These are phyloP conservation scores for Tinea trinotella DNA, from an alignment of 2,888 invertebrate species.

Conservation along the genomic window DNA sequence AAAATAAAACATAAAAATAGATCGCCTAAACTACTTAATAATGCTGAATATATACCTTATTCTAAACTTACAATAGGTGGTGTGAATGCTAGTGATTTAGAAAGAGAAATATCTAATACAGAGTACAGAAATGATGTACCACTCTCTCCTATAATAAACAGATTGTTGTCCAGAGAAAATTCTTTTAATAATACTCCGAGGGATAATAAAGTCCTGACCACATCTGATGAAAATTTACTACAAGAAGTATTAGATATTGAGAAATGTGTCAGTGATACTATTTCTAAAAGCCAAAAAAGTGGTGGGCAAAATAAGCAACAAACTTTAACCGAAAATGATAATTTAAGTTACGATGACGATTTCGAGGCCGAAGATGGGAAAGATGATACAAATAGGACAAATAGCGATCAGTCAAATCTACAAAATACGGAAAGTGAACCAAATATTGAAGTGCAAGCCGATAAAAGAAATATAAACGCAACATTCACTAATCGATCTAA, in stretches of 20 bases:
- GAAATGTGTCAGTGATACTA: slow-evolving; percentile 43
- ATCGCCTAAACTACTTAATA: slow-evolving; percentile 31
- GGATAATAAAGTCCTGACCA: slow-evolving; percentile 41
- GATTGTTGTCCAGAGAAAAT: slow-evolving; percentile 53
- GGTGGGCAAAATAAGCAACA: not conserved
- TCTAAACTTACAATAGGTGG: slow-evolving; percentile 61
- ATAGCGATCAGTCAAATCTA: not conserved
- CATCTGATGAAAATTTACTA: slow-evolving; percentile 60
- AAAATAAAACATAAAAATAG: slow-evolving; percentile 21
- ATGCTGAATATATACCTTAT: slow-evolving; percentile 61
- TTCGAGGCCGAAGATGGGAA: slow-evolving; percentile 53
- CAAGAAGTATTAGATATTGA: slow-evolving; percentile 59
- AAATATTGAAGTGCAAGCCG: slow-evolving; percentile 17
- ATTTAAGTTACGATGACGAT: slow-evolving; percentile 57
- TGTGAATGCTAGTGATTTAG: slow-evolving; percentile 51
- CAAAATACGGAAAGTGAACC: slow-evolving; percentile 10
- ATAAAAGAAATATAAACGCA: slow-evolving; percentile 29
- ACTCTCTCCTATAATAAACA: slow-evolving; percentile 52
- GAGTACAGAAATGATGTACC: slow-evolving; percentile 44
- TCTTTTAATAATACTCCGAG: slow-evolving; percentile 40
- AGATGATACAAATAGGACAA: slow-evolving; percentile 3
- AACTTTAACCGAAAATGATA: slow-evolving; percentile 25
- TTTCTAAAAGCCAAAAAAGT: slow-evolving; percentile 34
- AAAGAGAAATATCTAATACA: slow-evolving; percentile 49
- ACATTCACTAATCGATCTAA: slow-evolving; percentile 42